Evolutionary conservation across 1,140 invertebrate species (phyloP), one percentile per base, ranked within the genome.

Genomic region (Bemisia tabaci): DNA sequence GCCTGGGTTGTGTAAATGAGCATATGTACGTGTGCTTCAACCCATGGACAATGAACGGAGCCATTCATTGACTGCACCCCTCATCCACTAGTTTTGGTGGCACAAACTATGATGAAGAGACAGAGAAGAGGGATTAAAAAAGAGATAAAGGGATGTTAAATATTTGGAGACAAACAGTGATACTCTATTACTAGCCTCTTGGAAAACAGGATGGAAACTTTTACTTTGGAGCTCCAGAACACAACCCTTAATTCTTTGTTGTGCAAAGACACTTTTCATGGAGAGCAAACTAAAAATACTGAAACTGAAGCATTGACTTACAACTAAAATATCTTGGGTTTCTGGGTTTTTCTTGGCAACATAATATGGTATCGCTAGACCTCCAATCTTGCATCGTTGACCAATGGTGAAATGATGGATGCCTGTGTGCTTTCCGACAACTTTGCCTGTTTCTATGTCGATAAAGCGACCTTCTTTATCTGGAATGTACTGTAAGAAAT

Each of bases 391-490:
- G 71, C 87, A 86, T 73, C 88, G 81, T 79, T 97, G 94, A n/a
- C 95, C 94, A 66, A 95, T 71, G 12, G 94, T 97, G 88, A 88
- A 95, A 69, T 90, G 84, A 78, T 97, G 94, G 68, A 94, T 82
- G 66, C 95, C 95, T 69, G 83, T 79, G 77, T 98, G 95, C 64
- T 81, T 75, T n/a, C 91, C 93, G 24, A 97, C 79, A 5, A 83
- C 74, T 73, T 81, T 71, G 1, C 87, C 88, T 62, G 81, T 90
- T 63, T 94, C 90, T 63, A 95, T 79, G 74, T 97, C 87, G 66
- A 97, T 80, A 75, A 97, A 94, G 26, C 83, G 72, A 1, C 95
- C 95, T 26, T 82, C 82, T 72, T 84, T 86, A 65, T 87, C 80
- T 68, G 83, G 77, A 70, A 97, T 84, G 75, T 97, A 98, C 89